Evolutionary conservation across 2,888 invertebrate species (phyloP), one percentile per base, ranked within the genome.

Genomic region (Caenorhabditis sp.): DNA sequence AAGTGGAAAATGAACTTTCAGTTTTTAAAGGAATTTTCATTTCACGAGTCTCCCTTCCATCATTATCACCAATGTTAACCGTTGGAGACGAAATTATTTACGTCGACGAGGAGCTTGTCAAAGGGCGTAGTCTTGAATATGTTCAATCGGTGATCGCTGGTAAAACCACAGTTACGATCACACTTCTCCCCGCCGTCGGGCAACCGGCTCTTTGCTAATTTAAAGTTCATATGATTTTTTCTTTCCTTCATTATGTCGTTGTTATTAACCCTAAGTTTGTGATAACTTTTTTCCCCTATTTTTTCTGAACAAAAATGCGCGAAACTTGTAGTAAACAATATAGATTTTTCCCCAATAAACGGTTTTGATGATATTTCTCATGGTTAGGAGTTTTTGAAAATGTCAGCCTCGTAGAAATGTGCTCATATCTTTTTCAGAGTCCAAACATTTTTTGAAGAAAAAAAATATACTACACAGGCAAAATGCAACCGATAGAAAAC

Each of bases 51-150:
- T 80, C 81, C 24, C 75, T 82, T 10, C 72, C 79, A 31, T 77
- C 79, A 3, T 72, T 84, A 19, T 76, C 77, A 2, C 81, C 81
- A 21, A 76, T 84, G 68, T 70, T 84, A 10, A 78, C 82, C 6
- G 80, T 84, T 36, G 84, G 84, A 53, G 84, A 84, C 64, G 81
- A 84, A 58, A 80, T 84, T 17, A 73, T 84, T 43, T 82, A 81
- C 57, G 82, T 84, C 1, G 83, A 84, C 61, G 79, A 75, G 23
- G 81, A 81, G 58, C 62, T 78, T 19, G 78, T 84, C 14, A 81
- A 81, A 65, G 82, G 81, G 49, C 70, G 73, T 26, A 69, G 77
- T 8, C 72, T 82, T 19, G 82, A 82, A 60, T 82, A 80, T 61
- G 82, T 82, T 0, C 82, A 82, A 61, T 78, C 82, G 0, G 66